These are phyloP conservation scores for Apocrypta bakeri DNA, from an alignment of 1,140 invertebrate genomes.

Conservation along the genomic window DNA sequence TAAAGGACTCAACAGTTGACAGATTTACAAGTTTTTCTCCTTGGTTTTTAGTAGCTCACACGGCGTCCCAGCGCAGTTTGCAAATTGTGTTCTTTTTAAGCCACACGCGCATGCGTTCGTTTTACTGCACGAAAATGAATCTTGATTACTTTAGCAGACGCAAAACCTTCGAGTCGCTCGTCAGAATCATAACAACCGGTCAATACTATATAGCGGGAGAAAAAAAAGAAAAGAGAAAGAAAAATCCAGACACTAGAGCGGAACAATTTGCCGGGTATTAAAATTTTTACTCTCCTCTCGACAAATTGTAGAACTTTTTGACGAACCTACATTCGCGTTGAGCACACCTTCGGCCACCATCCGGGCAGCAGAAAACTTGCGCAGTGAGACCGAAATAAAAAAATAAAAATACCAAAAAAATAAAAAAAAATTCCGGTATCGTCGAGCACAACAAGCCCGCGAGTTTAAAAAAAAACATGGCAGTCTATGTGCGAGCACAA, in stretches of 20 bases:
- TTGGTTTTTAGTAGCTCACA: no score
- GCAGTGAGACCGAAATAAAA: no score
- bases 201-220: neutral
- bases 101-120: no score
- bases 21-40: no score
- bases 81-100: no score
- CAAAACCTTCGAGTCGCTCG: no score
- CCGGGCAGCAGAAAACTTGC: no score
- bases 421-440: neutral
- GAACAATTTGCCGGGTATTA: neutral
- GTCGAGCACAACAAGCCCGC: neutral
- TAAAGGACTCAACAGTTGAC: no score
- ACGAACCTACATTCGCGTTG: neutral
- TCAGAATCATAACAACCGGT: no score
- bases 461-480: neutral
- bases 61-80: no score
- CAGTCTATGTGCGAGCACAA: neutral
- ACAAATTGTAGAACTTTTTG: neutral
- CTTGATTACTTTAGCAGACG: no score
- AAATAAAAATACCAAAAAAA: neutral
- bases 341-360: neutral
- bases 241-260: neutral
- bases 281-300: neutral
- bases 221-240: neutral
- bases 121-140: no score